Conservation (phyloP, 2,888 invertebrate species). For the Nephrotoma flavescens region DNA sequence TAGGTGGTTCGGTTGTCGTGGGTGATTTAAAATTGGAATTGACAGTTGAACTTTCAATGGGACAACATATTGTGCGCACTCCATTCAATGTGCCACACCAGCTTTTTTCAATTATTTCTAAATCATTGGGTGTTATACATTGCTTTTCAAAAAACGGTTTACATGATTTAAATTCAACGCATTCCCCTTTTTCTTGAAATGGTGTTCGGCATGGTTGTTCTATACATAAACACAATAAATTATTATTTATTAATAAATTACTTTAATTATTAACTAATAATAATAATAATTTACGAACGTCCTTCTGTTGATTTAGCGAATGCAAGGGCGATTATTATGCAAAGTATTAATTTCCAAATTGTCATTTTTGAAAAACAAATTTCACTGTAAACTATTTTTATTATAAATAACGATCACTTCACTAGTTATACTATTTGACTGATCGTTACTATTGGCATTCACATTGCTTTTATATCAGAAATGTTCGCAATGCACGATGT, state of each 20-base stretch:
- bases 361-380: not conserved
- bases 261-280: not conserved
- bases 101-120: not conserved
- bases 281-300: not conserved
- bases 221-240: not conserved
- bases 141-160: not conserved
- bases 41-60: not conserved
- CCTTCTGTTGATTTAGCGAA: not conserved
- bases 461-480: not conserved
- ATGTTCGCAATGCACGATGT: no score
- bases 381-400: no score
- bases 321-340: not conserved
- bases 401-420: no score
- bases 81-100: not conserved
- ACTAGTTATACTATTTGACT: no score
- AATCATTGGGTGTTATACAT: not conserved
- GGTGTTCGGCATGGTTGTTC: conserved; percentile 9
- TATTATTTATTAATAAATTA: not conserved
- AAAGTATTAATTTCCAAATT: not conserved
- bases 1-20: no score
- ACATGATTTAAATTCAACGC: conserved; percentile 5
- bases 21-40: no score
- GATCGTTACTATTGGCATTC: no score
- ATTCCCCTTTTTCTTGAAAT: conserved; percentile 5
- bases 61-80: not conserved